Evolutionary conservation across 2,113 vertebrate genomes (phyloP).

Genomic region (Charadrius vociferus): DNA sequence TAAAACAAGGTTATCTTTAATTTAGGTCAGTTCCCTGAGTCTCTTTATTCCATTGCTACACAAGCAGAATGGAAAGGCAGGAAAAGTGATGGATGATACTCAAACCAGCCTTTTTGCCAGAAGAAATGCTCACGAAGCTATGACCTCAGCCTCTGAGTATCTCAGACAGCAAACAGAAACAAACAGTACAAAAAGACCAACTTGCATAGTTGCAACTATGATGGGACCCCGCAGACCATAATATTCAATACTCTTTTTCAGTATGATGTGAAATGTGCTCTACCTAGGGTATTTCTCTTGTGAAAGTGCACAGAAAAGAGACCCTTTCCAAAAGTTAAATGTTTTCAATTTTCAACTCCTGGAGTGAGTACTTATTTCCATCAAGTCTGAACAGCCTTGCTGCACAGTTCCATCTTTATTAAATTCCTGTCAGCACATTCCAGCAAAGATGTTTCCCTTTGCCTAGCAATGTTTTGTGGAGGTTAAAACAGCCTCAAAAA

Average conservation of each 20-base stretch:
- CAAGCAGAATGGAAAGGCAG: not conserved
- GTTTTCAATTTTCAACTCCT: not conserved
- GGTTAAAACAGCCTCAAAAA: not conserved
- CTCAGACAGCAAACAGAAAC: not conserved
- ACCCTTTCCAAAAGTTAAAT: not conserved
- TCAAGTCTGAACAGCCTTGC: slow-evolving; percentile 1
- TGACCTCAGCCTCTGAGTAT: not conserved
- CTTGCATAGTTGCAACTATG: not conserved
- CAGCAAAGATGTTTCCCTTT: not conserved
- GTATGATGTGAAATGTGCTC: not conserved
- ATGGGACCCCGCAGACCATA: not conserved
- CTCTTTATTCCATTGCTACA: not conserved
- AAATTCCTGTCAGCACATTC: slow-evolving; percentile 61
- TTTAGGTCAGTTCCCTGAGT: not conserved
- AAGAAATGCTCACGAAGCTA: not conserved
- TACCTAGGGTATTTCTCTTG: not conserved
- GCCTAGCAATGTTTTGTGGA: slow-evolving; percentile 41
- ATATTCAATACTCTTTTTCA: not conserved
- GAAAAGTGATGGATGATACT: not conserved
- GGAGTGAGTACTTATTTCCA: slow-evolving; percentile 14
- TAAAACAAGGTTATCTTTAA: not conserved
- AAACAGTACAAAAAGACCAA: not conserved
- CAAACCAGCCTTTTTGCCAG: not conserved
- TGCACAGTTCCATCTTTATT: slow-evolving; percentile 17
- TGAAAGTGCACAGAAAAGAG: not conserved